phyloP scores from a whole-genome alignment of 2,113 vertebrate species.

The Otocyon megalotis region DNA sequence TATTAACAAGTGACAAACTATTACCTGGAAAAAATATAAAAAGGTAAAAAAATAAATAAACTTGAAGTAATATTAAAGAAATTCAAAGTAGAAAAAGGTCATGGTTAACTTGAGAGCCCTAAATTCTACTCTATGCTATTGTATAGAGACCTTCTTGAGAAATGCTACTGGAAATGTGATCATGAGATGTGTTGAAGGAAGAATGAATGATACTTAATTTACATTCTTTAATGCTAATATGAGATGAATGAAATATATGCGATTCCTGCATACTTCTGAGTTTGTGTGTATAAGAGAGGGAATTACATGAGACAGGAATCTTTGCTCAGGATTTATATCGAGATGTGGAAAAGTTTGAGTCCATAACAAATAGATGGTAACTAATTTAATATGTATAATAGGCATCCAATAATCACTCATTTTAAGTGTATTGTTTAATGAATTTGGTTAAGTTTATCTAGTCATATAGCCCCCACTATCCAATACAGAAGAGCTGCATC shows the following conservation, averaged over 20 bases:
- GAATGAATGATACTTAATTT: neutral
- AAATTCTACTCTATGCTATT: neutral
- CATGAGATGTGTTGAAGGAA: neutral
- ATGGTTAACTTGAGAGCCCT: neutral
- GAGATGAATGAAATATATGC: neutral
- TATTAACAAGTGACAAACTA: neutral
- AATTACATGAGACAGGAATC: neutral
- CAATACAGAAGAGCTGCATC: neutral
- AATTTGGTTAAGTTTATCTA: neutral
- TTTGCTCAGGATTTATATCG: neutral
- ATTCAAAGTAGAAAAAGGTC: neutral
- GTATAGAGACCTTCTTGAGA: neutral
- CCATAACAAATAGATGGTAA: neutral
- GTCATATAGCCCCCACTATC: neutral
- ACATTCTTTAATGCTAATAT: neutral
- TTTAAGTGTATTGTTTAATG: neutral
- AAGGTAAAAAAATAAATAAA: neutral
- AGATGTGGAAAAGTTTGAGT: neutral
- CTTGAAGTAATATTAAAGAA: neutral
- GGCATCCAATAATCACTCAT: neutral
- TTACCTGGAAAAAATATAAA: neutral
- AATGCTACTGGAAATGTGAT: neutral
- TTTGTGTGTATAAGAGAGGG: neutral
- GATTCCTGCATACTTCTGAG: neutral
- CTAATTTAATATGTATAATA: neutral